phyloP scores from a whole-genome alignment of 2,797 vertebrate species.

The Thripadectes ignobilis region DNA sequence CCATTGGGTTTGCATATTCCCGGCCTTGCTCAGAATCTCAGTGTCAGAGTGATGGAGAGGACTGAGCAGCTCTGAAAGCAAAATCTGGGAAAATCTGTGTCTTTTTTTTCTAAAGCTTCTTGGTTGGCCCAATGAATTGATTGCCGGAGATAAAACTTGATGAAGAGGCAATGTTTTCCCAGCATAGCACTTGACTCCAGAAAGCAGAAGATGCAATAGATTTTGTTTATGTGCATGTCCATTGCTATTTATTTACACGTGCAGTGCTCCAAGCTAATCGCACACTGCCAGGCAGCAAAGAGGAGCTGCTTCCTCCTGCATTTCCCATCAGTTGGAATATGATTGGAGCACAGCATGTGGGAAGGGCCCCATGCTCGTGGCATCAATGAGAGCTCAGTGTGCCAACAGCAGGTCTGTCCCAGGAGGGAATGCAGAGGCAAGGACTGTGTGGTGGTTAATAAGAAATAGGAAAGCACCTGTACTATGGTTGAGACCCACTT shows the following conservation, averaged over 20 bases:
- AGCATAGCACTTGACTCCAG: neutral
- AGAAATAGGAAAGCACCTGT: neutral
- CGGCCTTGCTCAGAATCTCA: neutral
- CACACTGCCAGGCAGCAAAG: neutral
- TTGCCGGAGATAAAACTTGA: conserved; percentile 28
- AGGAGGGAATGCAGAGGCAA: neutral
- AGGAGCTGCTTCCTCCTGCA: neutral
- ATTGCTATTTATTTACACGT: neutral
- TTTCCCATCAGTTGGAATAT: neutral
- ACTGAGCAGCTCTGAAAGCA: neutral
- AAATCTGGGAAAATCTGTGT: neutral
- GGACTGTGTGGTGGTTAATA: neutral
- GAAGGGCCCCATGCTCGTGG: neutral
- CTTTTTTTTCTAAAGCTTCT: neutral
- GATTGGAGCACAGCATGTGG: rapidly evolving
- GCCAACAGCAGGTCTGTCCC: neutral
- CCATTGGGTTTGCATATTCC: neutral
- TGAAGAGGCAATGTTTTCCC: conserved; percentile 43
- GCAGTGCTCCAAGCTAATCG: neutral
- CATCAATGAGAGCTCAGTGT: neutral
- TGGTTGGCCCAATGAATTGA: conserved; percentile 13
- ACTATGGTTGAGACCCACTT: neutral
- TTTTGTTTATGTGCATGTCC: conserved; percentile 43
- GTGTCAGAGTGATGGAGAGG: neutral
- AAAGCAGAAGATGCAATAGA: conserved; percentile 26